phyloP scores from a whole-genome alignment of 2,888 invertebrate species.

The Corbicula japonica region DNA sequence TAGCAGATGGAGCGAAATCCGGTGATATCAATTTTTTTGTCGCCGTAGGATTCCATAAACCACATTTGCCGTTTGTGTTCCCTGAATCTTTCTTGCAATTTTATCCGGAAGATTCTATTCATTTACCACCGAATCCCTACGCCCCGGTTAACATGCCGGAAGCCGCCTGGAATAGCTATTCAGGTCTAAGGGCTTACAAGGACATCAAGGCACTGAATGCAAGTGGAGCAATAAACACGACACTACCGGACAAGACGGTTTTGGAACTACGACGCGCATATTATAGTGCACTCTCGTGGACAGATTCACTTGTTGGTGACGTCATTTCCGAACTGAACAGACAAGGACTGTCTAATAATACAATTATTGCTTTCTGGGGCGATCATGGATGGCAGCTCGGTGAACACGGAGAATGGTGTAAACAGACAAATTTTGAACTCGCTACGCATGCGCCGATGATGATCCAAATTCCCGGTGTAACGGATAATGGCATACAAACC shows the following conservation, averaged over 20 bases:
- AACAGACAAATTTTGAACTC: conserved; percentile 76
- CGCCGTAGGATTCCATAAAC: conserved; percentile 95
- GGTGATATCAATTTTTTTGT: conserved; percentile 90
- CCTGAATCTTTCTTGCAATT: conserved; percentile 91
- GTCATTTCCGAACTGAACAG: conserved; percentile 58
- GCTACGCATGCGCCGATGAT: conserved; percentile 76
- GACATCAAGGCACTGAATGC: conserved; percentile 65
- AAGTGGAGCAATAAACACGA: conserved; percentile 68
- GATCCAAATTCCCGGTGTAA: conserved; percentile 62
- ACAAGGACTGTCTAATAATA: conserved; percentile 62
- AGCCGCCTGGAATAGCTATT: conserved; percentile 70
- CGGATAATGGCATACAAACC: conserved; percentile 51
- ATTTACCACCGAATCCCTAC: conserved; percentile 69
- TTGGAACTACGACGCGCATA: conserved; percentile 65
- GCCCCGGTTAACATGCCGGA: conserved; percentile 71
- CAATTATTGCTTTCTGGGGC: conserved; percentile 70
- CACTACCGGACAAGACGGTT: conserved; percentile 66
- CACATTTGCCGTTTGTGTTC: conserved; percentile 95
- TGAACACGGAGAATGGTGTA: conserved; percentile 76
- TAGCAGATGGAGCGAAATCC: conserved; percentile 40
- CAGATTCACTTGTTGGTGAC: conserved; percentile 65
- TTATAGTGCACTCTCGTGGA: conserved; percentile 65
- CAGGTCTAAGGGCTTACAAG: conserved; percentile 62
- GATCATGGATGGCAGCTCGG: conserved; percentile 79
- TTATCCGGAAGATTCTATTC: conserved; percentile 75